A percentile compares a stretch with the other conserved stretches of the same genome.
These are phyloP conservation scores for Tenebrio molitor DNA, from an alignment of 1,140 invertebrate genomes.

Conservation along the genomic window DNA sequence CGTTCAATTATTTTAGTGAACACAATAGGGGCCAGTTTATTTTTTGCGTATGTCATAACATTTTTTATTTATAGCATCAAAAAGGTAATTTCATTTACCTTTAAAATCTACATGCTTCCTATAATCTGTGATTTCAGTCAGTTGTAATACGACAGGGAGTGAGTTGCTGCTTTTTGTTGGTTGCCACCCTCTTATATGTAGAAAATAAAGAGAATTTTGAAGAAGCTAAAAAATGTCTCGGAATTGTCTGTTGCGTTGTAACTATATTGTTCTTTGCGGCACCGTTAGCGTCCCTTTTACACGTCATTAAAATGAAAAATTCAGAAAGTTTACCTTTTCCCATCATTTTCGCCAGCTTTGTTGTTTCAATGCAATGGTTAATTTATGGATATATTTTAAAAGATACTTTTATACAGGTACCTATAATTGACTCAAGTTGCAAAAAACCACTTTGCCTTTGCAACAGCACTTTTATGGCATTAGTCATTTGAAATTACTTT, in stretches of 20 bases:
- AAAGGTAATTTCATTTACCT: constrained; percentile 67
- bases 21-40: constrained; percentile 75
- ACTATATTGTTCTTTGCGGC: constrained; percentile 85
- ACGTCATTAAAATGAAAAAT: constrained; percentile 81
- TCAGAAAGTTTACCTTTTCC: constrained; percentile 85
- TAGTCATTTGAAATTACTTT: no score
- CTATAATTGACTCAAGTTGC: constrained; percentile 9
- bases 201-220: constrained; percentile 46
- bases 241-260: constrained; percentile 76
- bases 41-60: constrained; percentile 74
- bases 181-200: constrained; percentile 54
- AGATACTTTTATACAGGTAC: constrained; percentile 78
- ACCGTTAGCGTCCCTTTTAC: constrained; percentile 80
- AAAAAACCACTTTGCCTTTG: neutral
- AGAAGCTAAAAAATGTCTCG: constrained; percentile 61
- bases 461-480: constrained; percentile 51
- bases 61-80: constrained; percentile 76
- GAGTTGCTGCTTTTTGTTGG: constrained; percentile 48
- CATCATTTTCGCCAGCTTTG: constrained; percentile 80
- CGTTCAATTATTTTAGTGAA: constrained; percentile 78
- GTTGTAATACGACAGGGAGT: constrained; percentile 53
- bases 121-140: constrained; percentile 57
- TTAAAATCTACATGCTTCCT: no score
- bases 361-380: constrained; percentile 82
- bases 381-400: constrained; percentile 80